Evolutionary conservation across 2,113 vertebrate genomes (phyloP).

Genomic region (Psittacula cyanocephala): DNA sequence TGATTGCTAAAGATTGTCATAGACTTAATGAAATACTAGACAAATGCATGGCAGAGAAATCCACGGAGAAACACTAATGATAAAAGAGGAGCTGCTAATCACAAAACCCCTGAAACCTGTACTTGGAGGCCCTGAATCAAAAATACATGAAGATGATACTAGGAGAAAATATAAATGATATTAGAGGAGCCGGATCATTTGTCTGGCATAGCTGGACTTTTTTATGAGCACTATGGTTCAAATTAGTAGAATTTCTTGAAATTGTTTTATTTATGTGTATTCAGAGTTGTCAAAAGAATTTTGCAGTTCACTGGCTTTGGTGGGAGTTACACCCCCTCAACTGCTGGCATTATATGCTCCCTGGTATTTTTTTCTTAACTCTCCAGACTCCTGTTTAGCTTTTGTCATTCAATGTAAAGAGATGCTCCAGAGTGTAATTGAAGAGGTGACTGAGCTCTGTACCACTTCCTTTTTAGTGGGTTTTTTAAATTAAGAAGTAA

Average conservation of each 20-base stretch:
- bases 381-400: not conserved
- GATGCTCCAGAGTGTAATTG: not conserved
- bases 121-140: not conserved
- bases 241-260: not conserved
- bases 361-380: not conserved
- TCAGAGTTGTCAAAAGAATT: not conserved
- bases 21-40: not conserved
- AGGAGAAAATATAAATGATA: not conserved
- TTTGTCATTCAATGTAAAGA: not conserved
- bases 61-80: not conserved
- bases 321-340: not conserved
- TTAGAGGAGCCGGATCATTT: not conserved
- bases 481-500: not conserved
- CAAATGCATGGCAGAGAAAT: not conserved
- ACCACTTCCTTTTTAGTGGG: not conserved
- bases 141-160: not conserved
- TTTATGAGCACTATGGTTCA: not conserved
- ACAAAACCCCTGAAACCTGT: accelerated
- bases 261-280: not conserved
- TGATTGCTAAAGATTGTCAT: not conserved
- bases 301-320: not conserved
- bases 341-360: not conserved
- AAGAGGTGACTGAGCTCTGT: not conserved
- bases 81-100: not conserved
- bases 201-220: not conserved